Conservation (phyloP, 1,140 invertebrate genomes). For the Pseudachorutes palmiensis region DNA sequence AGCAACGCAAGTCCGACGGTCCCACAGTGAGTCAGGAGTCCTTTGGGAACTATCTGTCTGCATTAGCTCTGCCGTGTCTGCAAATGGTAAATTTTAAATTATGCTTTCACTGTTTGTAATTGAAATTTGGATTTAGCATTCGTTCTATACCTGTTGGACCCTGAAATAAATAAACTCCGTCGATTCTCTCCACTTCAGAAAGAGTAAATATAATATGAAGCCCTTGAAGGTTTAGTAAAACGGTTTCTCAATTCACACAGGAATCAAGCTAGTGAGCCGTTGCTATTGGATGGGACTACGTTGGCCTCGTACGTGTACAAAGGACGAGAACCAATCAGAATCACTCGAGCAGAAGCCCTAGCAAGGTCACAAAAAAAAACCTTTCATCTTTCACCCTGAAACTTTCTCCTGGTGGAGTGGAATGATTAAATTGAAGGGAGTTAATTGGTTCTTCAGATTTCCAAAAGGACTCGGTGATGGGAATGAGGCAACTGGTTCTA, state of each 20-base stretch:
- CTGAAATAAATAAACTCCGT: slow-evolving; percentile 4
- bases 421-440: no score
- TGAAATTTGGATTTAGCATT: slow-evolving; percentile 15
- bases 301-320: slow-evolving; percentile 48
- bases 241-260: neutral
- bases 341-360: slow-evolving; percentile 44
- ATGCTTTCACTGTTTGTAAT: neutral
- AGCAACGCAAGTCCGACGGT: slow-evolving; percentile 19
- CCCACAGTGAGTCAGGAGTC: slow-evolving; percentile 40
- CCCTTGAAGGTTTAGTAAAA: neutral
- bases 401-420: no score
- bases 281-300: slow-evolving; percentile 31
- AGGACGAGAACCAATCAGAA: slow-evolving; percentile 45
- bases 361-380: slow-evolving; percentile 42
- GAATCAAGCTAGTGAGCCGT: neutral
- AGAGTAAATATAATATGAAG: no score
- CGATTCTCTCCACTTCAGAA: slow-evolving; percentile 13
- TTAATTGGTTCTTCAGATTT: no score
- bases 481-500: slow-evolving; percentile 24
- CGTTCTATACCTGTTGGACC: slow-evolving; percentile 19
- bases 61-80: slow-evolving; percentile 53
- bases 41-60: slow-evolving; percentile 55
- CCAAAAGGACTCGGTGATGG: slow-evolving; percentile 18
- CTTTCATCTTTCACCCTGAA: no score
- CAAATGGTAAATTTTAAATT: slow-evolving; percentile 33